phyloP scores from a whole-genome alignment of 2,888 invertebrate species.

The Hirtodrosophila confusa region DNA sequence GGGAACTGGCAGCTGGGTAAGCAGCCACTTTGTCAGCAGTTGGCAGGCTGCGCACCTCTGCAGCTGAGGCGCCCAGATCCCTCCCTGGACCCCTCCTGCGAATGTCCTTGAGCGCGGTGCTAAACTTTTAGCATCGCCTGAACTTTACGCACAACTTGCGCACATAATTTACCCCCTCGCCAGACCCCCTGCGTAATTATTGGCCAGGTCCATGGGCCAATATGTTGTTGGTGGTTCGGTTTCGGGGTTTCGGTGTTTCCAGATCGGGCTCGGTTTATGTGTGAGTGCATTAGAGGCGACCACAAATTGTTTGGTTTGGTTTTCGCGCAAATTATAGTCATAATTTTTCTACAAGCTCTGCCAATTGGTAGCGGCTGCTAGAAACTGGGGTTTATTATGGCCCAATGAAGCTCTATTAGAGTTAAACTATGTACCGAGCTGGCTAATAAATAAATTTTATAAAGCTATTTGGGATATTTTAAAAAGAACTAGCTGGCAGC shows the following conservation, averaged over 20 bases:
- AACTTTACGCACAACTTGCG: constrained; percentile 76
- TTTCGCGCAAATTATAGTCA: constrained; percentile 71
- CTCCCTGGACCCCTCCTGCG: not conserved
- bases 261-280: constrained; percentile 48
- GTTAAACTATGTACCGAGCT: constrained; percentile 23
- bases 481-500: no score
- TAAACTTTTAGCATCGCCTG: constrained; percentile 69
- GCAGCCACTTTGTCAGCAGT: constrained; percentile 74
- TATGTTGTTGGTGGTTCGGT: constrained; percentile 27
- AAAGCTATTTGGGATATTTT: not conserved
- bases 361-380: constrained; percentile 36
- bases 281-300: constrained; percentile 76
- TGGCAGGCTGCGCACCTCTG: constrained; percentile 19
- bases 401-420: constrained; percentile 54
- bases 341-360: constrained; percentile 58
- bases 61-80: not conserved
- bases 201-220: constrained; percentile 52
- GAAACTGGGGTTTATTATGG: constrained; percentile 53
- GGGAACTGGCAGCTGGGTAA: constrained; percentile 45
- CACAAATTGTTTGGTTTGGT: constrained; percentile 76
- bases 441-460: constrained; percentile 41
- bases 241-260: constrained; percentile 6
- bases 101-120: constrained; percentile 68
- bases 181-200: constrained; percentile 61
- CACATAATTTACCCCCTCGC: constrained; percentile 66